Evolutionary conservation across 2,113 vertebrate genomes (phyloP).

Genomic region (Actinemys pallida): DNA sequence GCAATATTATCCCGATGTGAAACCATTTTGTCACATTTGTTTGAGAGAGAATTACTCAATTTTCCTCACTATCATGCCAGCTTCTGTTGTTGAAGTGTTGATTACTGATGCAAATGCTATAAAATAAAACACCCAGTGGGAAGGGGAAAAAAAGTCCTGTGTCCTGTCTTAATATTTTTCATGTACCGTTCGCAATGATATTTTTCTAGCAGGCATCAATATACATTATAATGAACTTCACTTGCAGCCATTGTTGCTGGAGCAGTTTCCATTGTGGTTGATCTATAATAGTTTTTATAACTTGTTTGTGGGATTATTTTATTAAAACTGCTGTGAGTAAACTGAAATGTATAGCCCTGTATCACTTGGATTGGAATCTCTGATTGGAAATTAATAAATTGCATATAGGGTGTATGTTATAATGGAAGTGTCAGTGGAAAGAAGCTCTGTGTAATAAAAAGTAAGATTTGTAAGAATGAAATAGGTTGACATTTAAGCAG

Average conservation of each 20-base stretch:
- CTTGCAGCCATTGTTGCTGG: background rate
- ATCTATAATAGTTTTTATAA: background rate
- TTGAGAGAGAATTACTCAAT: constrained; percentile 71
- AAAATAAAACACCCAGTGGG: constrained; percentile 81
- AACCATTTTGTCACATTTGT: constrained; percentile 79
- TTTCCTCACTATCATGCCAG: constrained; percentile 72
- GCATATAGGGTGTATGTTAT: background rate
- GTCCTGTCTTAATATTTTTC: constrained; percentile 75
- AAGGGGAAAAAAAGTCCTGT: constrained; percentile 69
- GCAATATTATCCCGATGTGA: constrained; percentile 75
- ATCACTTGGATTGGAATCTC: constrained; percentile 14
- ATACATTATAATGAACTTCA: background rate
- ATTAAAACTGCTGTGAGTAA: background rate
- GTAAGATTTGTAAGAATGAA: background rate
- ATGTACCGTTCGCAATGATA: background rate
- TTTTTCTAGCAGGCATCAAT: background rate
- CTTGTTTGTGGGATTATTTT: background rate
- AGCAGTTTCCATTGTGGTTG: background rate
- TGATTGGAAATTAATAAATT: background rate
- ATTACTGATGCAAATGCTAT: constrained; percentile 81
- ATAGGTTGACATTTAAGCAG: background rate
- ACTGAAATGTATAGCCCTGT: constrained; percentile 9
- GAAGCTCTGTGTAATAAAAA: background rate
- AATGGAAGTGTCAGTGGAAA: background rate
- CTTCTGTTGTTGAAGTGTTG: constrained; percentile 81